Evolutionary conservation across 2,888 invertebrate genomes (phyloP).

Genomic region (Oxyscelio sp.): DNA sequence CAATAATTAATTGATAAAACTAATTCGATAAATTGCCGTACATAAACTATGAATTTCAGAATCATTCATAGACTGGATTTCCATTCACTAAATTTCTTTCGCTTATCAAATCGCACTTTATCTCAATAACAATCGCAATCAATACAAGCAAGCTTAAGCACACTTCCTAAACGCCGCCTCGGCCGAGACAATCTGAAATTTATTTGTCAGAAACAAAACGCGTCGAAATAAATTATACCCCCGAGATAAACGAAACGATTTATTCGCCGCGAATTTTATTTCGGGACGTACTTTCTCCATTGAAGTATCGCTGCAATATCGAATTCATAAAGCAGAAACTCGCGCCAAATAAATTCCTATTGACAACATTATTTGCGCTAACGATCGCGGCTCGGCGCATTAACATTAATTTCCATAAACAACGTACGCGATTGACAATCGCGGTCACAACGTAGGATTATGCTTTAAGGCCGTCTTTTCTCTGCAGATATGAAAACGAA

Average conservation of each 20-base stretch:
- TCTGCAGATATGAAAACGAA: constrained; percentile 38
- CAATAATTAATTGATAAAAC: no score
- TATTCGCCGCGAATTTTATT: constrained; percentile 17
- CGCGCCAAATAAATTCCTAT: constrained; percentile 49
- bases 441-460: constrained; percentile 35
- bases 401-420: constrained; percentile 71
- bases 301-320: constrained; percentile 15
- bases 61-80: constrained; percentile 14
- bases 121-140: constrained; percentile 10
- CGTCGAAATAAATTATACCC: constrained; percentile 34
- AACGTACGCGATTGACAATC: constrained; percentile 62
- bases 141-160: constrained; percentile 20
- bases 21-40: no score
- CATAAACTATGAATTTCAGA: neutral
- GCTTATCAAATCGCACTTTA: constrained; percentile 20
- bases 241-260: constrained; percentile 26
- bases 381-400: constrained; percentile 24
- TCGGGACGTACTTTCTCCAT: constrained; percentile 41
- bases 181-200: constrained; percentile 11
- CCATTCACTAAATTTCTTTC: constrained; percentile 11
- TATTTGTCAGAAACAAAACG: constrained; percentile 52
- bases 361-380: constrained; percentile 56
- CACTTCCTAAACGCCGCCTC: neutral
- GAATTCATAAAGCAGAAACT: constrained; percentile 40
- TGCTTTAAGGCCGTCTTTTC: constrained; percentile 12